Conservation (phyloP, 2,113 vertebrate genomes). For the Pica pica region DNA sequence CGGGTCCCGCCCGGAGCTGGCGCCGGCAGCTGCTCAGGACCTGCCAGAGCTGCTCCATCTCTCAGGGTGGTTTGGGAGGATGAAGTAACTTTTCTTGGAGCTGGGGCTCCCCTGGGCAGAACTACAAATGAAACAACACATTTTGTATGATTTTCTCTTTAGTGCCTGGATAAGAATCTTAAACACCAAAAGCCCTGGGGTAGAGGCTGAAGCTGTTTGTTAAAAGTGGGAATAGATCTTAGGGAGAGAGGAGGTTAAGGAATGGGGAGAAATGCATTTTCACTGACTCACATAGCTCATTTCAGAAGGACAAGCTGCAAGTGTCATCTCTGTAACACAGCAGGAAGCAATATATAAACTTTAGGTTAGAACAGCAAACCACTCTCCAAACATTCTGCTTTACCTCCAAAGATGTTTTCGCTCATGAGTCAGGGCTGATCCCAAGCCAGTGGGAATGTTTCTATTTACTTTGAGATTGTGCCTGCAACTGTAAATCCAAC, state of each 20-base stretch:
- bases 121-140: not conserved
- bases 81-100: conserved; percentile 1
- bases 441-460: conserved; percentile 52
- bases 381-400: conserved; percentile 11
- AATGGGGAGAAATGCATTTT: not conserved
- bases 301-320: conserved; percentile 1
- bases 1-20: not conserved
- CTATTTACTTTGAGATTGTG: conserved; percentile 59
- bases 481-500: conserved; percentile 50
- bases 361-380: conserved; percentile 19
- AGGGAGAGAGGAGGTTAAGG: not conserved
- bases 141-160: not conserved
- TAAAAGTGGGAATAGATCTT: not conserved
- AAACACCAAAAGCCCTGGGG: not conserved
- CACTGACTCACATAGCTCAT: not conserved
- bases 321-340: not conserved
- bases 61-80: not conserved
- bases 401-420: conserved; percentile 50
- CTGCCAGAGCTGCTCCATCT: not conserved
- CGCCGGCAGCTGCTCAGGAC: not conserved
- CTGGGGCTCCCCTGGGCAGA: not conserved
- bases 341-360: conserved; percentile 52
- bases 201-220: not conserved
- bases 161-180: conserved; percentile 12
- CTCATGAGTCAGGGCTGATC: conserved; percentile 57